These are phyloP conservation scores for Ernsta delagoae DNA, from an alignment of 2,888 invertebrate genomes.

Conservation along the genomic window DNA sequence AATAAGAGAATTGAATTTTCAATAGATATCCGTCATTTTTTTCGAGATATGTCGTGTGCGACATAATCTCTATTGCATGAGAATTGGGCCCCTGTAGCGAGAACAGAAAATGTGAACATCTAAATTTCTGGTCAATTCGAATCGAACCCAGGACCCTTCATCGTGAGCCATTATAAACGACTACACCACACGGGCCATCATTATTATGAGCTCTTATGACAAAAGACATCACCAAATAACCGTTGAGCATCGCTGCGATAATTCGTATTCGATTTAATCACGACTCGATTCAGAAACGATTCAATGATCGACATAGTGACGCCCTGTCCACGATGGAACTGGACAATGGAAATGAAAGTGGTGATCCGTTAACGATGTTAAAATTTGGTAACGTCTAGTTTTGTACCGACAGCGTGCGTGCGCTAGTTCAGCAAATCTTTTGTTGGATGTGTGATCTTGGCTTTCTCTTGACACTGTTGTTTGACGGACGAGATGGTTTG, in stretches of 20 bases:
- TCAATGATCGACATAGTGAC: conserved; percentile 74
- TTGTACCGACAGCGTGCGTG: conserved; percentile 1
- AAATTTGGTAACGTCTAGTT: conserved; percentile 44
- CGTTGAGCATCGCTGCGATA: conserved; percentile 39
- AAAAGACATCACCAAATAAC: conserved; percentile 1
- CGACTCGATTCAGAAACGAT: conserved; percentile 63
- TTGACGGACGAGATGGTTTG: conserved; percentile 26
- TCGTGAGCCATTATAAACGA: no score
- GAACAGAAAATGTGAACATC: no score
- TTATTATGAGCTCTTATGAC: background rate
- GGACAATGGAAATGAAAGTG: conserved; percentile 79
- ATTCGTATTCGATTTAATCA: conserved; percentile 66
- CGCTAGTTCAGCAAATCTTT: conserved; percentile 32
- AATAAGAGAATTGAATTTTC: no score
- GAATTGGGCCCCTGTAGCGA: no score
- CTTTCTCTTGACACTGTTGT: conserved; percentile 30
- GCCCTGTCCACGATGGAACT: conserved; percentile 63
- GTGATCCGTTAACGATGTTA: conserved; percentile 53
- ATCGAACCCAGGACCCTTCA: no score
- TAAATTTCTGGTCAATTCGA: no score
- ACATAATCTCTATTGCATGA: no score
- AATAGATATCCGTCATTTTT: no score
- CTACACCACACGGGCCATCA: no score
- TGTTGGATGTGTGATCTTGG: conserved; percentile 34
- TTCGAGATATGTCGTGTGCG: no score